Conservation (phyloP, 2,888 invertebrate genomes). For the Brachylomia viminalis region DNA sequence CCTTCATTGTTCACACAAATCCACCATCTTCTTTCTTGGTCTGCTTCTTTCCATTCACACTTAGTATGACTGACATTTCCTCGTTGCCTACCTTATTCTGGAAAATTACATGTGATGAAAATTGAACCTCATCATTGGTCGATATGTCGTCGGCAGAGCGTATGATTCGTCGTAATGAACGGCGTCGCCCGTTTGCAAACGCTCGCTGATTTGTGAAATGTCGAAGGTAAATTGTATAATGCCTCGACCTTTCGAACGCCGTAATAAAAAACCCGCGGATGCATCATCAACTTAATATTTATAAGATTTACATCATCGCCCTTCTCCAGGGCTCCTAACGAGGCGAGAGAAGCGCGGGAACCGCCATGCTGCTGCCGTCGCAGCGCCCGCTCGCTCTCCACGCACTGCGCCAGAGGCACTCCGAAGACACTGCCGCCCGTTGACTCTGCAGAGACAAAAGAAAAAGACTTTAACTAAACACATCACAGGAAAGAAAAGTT, state of each 20-base stretch:
- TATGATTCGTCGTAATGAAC: not conserved
- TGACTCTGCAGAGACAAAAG: slow-evolving; percentile 74
- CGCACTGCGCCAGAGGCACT: slow-evolving; percentile 95
- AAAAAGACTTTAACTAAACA: not conserved
- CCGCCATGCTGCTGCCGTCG: slow-evolving; percentile 89
- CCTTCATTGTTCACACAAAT: not conserved
- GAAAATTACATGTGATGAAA: not conserved
- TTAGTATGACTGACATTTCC: not conserved
- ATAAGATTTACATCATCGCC: slow-evolving; percentile 89
- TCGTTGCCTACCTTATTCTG: not conserved
- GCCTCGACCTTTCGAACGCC: not conserved
- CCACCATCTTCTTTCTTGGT: not conserved
- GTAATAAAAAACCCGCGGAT: not conserved
- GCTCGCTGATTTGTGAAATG: not conserved
- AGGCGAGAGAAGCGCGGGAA: slow-evolving; percentile 94
- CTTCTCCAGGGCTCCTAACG: slow-evolving; percentile 90
- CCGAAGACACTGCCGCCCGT: slow-evolving; percentile 94
- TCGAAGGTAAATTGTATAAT: not conserved
- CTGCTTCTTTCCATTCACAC: not conserved
- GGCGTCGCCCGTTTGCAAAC: not conserved
- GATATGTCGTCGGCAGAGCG: not conserved
- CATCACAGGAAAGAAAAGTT: not conserved
- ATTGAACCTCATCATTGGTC: no score
- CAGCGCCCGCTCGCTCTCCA: slow-evolving; percentile 93
- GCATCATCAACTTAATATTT: not conserved